Evolutionary conservation across 2,888 invertebrate species (phyloP), one percentile per base, ranked within the genome.

Genomic region (Sclerodermus sp.): DNA sequence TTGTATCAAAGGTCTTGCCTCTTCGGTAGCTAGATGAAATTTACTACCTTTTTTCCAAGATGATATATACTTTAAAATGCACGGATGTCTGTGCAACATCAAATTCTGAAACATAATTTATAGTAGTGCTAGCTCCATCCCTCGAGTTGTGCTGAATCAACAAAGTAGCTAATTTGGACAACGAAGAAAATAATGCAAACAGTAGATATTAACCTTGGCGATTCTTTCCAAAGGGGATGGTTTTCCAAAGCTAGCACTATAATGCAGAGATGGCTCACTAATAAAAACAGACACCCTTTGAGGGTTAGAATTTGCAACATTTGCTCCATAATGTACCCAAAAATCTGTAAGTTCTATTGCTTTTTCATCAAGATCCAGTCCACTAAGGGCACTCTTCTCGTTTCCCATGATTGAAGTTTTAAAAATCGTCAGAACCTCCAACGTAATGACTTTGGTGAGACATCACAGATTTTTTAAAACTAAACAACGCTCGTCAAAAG

Each of bases 51-150:
- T 87, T 52, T 87, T 85, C 87, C 92, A 91, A 1, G 90, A 88
- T 17, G 89, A 87, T 57, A 93, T 83, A 72, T 91, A 94, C 69
- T 87, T 88, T 10, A 94, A 79, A 62, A 95, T 91, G 66, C 87
- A 88, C 0, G 95, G 95, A 79, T 95, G 94, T 0, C 94, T 86
- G 77, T 91, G 87, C 49, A 91, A 85, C 82, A 90, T 88, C 52
- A 93, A 82, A 80, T 91, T 91, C 93, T 94, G 78, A 50, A 48
- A 45, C 44, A 63, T 64, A 56, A 13, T n/a, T n/a, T n/a, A n/a
- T n/a, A n/a, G n/a, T n/a, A n/a, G n/a, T n/a, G n/a, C n/a, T n/a
- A n/a, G n/a, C n/a, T n/a, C n/a, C n/a, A n/a, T n/a, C n/a, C n/a
- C n/a, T n/a, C n/a, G n/a, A n/a, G n/a, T n/a, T n/a, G n/a, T n/a